Evolutionary conservation across 2,113 vertebrate genomes (phyloP).

Genomic region (Echinops telfairi): DNA sequence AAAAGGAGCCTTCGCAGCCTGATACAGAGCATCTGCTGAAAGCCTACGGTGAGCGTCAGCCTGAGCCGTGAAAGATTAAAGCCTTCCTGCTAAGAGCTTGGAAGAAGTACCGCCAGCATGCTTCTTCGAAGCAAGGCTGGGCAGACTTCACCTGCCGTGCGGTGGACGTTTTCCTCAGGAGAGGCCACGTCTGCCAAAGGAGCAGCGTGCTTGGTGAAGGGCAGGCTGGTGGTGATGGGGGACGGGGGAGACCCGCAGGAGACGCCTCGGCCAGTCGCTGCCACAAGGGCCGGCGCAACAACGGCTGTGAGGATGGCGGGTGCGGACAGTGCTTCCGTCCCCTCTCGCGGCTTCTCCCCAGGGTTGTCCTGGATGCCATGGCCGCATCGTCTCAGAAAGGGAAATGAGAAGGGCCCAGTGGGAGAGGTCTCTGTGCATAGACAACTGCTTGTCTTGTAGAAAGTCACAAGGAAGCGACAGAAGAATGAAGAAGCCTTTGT

Average conservation of each 20-base stretch:
- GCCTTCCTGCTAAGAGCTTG: neutral
- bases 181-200: too few relatives aligned
- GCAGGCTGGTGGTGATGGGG: too few relatives aligned
- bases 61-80: neutral
- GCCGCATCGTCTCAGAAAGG: neutral
- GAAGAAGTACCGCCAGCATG: neutral
- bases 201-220: too few relatives aligned
- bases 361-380: neutral
- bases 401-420: neutral
- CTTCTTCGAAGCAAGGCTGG: too few relatives aligned
- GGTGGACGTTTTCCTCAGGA: too few relatives aligned
- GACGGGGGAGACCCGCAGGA: too few relatives aligned
- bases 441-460: fast-evolving
- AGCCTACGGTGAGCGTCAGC: too few relatives aligned
- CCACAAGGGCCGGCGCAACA: too few relatives aligned
- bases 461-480: neutral
- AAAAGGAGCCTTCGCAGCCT: neutral
- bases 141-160: too few relatives aligned
- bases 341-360: fast-evolving
- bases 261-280: too few relatives aligned
- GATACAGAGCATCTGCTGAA: neutral
- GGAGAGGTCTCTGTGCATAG: neutral
- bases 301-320: too few relatives aligned
- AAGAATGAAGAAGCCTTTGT: neutral
- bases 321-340: too few relatives aligned